Evolutionary conservation across 2,888 invertebrate species (phyloP), one percentile per base, ranked within the genome.

Genomic region (Panzeria rudis): DNA sequence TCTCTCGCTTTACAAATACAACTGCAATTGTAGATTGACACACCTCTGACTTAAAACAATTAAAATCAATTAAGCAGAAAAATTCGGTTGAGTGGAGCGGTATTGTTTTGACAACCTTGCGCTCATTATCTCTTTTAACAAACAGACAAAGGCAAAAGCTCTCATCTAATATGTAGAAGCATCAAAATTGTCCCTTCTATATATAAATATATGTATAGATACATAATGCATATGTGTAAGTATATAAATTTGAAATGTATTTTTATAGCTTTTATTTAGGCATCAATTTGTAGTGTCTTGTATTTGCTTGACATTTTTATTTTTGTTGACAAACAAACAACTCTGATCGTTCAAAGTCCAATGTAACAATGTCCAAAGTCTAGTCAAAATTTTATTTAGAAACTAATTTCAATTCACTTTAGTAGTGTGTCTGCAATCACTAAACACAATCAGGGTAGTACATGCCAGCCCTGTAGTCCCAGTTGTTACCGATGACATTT

Each of bases 361-460:
- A 86, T 87, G 86, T 89, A 88, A 87, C 89, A 89, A 87, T 88
- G 91, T 90, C 80, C 91, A 91, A 91, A 91, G 91, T 91, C 90
- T 89, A 88, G 82, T 73, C 54, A 52, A 81, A 76, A 75, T 77
- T 66, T 50, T 52, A 32, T 23, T 69, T 69, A 62, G 35, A 23
- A 44, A 54, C 69, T 52, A 8, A 15, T 62, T 59, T 32, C 25
- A 6, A 20, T 29, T 44, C 2, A 35, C 3, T 47, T 17, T 20
- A 32, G 52, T 38, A 8, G n/a, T 52, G 23, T 52, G 8, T 54
- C 11, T 8, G 3, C 13, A 11, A 71, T 11, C 11, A 38, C 2
- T 17, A 69, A 41, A 38, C 25, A 35, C 3, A 23, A 47, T 17
- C 50, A 50, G 17, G 3, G 20, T 8, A 59, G 8, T 17, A 52